These are phyloP conservation scores for Micromesistius poutassou DNA, from an alignment of 2,797 vertebrate genomes.

Conservation along the genomic window DNA sequence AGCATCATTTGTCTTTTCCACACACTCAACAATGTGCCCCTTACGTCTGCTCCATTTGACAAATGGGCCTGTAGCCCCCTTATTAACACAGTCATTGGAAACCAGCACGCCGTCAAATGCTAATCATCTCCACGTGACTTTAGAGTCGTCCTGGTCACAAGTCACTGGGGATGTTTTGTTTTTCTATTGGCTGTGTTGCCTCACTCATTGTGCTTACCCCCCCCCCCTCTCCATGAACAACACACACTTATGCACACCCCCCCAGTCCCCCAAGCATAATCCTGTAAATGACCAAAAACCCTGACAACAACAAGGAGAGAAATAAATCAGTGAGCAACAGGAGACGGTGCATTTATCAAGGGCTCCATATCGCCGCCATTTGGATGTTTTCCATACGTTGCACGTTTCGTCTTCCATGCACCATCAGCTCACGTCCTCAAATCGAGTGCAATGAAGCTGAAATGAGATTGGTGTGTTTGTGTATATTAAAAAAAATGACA, in stretches of 20 bases:
- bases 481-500: background rate
- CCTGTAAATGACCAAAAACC: background rate
- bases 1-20: background rate
- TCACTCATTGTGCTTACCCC: background rate
- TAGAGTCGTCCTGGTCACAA: background rate
- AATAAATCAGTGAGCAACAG: background rate
- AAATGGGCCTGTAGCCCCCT: background rate
- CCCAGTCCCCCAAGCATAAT: background rate
- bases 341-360: background rate
- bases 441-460: constrained; percentile 1
- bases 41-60: background rate
- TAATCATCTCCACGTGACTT: background rate
- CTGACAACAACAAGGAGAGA: background rate
- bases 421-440: background rate
- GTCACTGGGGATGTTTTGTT: background rate
- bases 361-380: background rate
- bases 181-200: background rate
- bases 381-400: constrained; percentile 3
- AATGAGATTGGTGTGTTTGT: constrained; percentile 1
- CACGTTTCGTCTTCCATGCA: constrained; percentile 7
- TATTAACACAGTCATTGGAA: background rate
- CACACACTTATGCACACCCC: background rate
- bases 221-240: background rate
- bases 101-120: background rate
- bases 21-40: background rate